phyloP scores from a whole-genome alignment of 2,888 invertebrate genomes.

The Luperina testacea region DNA sequence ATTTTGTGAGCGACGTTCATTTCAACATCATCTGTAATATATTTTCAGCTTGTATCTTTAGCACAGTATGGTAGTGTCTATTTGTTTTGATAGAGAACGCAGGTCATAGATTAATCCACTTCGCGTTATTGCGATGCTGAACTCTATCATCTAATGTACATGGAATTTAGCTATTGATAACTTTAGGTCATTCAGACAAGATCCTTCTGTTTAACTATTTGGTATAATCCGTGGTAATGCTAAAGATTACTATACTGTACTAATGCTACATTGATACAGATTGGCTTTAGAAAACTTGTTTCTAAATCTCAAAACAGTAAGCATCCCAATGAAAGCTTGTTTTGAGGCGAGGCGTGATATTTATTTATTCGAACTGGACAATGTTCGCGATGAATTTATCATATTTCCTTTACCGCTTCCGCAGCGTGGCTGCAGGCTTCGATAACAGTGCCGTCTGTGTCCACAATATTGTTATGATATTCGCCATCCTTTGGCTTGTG shows the following conservation, averaged over 20 bases:
- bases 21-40: constrained; percentile 6
- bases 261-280: constrained; percentile 10
- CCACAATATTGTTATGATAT: constrained; percentile 65
- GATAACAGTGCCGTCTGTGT: constrained; percentile 78
- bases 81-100: constrained; percentile 21
- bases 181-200: constrained; percentile 19
- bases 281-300: constrained; percentile 12
- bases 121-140: constrained; percentile 22
- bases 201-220: constrained; percentile 4
- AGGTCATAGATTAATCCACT: constrained; percentile 43
- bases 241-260: constrained; percentile 3
- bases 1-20: constrained; percentile 8
- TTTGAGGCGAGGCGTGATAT: constrained; percentile 48
- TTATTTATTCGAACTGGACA: constrained; percentile 75
- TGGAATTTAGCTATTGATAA: constrained; percentile 31
- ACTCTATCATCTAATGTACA: constrained; percentile 4
- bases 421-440: constrained; percentile 75
- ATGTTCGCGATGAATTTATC: constrained; percentile 84
- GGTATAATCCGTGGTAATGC: background rate
- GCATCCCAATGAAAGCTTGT: constrained; percentile 43
- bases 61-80: background rate
- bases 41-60: constrained; percentile 19
- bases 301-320: constrained; percentile 21
- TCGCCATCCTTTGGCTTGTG: constrained; percentile 33
- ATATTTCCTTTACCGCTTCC: constrained; percentile 85